Base-by-base conservation (phyloP, 2,113 vertebrate genomes). In the Polypterus senegalus region DNA sequence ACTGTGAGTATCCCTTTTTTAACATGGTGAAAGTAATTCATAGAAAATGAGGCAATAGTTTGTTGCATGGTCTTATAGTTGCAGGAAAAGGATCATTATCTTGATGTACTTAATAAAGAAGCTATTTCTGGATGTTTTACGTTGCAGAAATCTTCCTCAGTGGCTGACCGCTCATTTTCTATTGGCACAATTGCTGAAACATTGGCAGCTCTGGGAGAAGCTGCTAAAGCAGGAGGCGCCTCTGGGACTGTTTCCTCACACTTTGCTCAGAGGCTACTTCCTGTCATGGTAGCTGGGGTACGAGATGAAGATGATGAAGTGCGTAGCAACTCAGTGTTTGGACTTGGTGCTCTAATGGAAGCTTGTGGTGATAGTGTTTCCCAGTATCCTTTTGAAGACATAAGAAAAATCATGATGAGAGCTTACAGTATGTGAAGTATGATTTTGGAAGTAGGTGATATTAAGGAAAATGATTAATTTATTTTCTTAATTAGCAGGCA, bases 91-190 rank as follows among this genome's bases (percentile, higher is more conserved):
- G 27, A 27, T 27, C 27, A 27, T 27, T 27, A 27, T 27, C 27
- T 27, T 27, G 27, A 27, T 27, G 27, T 27, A 27, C 27, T 27
- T 27, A 27, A 27, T 27, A 27, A 27, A 27, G 27, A 27, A 27
- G 27, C 27, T 27, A 27, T 27, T 27, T 27, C 27, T 27, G 27
- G 27, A 27, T 27, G 27, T 27, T 3, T 9, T 9, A 48, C 45
- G 8, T 9, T 1, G 8, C 66, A 94, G 92, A 94, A 93, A 61
- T 75, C 88, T 4, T 77, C 80, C 1, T 82, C 88, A 0, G 81
- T 81, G 62, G 88, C 92, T 1, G 91, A 94, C 49, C 87, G 89
- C 11, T 93, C 91, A 57, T 93, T 94, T 66, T 88, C 88, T 0
- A 61, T 90, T 47, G 92, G 91, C 1, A 90, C 83, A 0, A 77